phyloP scores from a whole-genome alignment of 2,888 invertebrate genomes.

The Tetragonula carbonaria region DNA sequence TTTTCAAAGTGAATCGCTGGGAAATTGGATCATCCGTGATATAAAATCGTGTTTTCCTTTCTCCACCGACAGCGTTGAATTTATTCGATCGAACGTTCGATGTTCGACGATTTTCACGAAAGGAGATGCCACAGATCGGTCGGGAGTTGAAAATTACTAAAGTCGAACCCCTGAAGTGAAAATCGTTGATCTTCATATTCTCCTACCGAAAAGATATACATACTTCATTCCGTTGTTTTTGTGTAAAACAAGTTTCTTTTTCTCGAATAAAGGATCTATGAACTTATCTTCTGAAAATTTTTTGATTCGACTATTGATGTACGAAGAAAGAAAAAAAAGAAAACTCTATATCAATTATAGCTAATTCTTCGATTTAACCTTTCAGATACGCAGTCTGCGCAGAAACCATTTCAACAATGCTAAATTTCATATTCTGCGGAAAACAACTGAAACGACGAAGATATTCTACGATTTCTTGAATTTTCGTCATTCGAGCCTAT shows the following conservation, averaged over 20 bases:
- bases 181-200: conserved; percentile 12
- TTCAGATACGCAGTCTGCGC: too few species aligned
- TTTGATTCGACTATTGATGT: too few species aligned
- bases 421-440: too few species aligned
- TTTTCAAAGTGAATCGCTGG: not conserved
- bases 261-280: too few species aligned
- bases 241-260: not conserved
- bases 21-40: not conserved
- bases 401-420: too few species aligned
- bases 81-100: not conserved
- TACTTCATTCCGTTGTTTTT: not conserved
- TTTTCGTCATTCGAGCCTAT: too few species aligned
- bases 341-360: too few species aligned
- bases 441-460: too few species aligned
- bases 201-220: not conserved
- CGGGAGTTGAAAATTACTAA: not conserved
- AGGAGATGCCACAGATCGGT: not conserved
- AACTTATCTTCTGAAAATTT: too few species aligned
- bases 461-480: too few species aligned
- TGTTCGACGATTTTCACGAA: not conserved
- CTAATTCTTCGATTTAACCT: too few species aligned
- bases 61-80: not conserved
- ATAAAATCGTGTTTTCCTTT: not conserved
- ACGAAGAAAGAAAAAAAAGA: too few species aligned
- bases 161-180: not conserved